Percentiles rank a stretch among this genome's conserved stretches.
Evolutionary conservation across 2,888 invertebrate genomes (phyloP).

Genomic region (Ashinkailepas kermadecensis): DNA sequence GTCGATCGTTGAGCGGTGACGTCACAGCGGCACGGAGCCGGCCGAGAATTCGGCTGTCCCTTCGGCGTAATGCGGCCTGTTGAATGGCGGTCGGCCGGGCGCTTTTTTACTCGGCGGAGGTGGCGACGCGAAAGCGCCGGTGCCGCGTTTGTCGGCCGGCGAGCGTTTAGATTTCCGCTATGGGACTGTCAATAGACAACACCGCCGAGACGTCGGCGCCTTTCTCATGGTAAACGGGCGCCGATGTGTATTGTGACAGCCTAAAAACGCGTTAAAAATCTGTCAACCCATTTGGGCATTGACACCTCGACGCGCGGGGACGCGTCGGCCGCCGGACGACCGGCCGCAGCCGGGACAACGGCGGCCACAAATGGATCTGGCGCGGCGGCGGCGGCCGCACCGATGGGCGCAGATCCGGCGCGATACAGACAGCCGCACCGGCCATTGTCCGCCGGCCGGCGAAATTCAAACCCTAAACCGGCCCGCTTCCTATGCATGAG

Average conservation of each 20-base stretch:
- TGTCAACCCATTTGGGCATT: slow-evolving; percentile 19
- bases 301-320: neutral
- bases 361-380: neutral
- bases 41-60: neutral
- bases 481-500: slow-evolving; percentile 19
- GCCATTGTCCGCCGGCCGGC: neutral
- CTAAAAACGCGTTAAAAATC: slow-evolving; percentile 22
- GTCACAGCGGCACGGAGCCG: neutral
- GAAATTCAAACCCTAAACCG: slow-evolving; percentile 13
- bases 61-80: neutral
- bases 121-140: neutral
- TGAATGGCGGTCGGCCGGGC: neutral
- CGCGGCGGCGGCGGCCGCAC: neutral
- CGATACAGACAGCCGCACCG: neutral
- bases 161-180: slow-evolving; percentile 17
- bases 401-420: neutral
- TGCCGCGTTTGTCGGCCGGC: neutral
- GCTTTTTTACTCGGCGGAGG: neutral
- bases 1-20: neutral
- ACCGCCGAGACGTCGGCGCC: neutral
- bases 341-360: neutral
- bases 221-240: slow-evolving; percentile 16
- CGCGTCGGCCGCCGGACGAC: neutral
- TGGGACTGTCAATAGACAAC: slow-evolving; percentile 20
- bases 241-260: slow-evolving; percentile 3